Percentiles rank a stretch among this genome's conserved stretches.
Evolutionary conservation across 2,888 invertebrate genomes (phyloP).

Genomic region (Mythimna albipuncta): DNA sequence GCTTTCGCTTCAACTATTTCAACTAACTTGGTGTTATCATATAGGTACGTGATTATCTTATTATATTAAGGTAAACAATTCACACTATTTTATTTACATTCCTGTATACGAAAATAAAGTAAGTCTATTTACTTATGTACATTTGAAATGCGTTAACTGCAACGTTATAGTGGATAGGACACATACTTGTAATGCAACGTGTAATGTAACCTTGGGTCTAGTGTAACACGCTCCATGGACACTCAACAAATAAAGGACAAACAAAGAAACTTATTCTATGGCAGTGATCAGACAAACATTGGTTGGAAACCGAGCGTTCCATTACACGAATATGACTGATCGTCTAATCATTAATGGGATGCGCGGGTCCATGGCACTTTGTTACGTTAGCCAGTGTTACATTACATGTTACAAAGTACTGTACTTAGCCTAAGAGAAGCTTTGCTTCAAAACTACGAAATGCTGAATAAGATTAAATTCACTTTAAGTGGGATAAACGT

Average conservation of each 20-base stretch:
- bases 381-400: slow-evolving; percentile 30
- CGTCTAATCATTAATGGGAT: slow-evolving; percentile 12
- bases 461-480: slow-evolving; percentile 46
- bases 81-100: slow-evolving; percentile 60
- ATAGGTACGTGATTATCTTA: slow-evolving; percentile 52
- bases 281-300: slow-evolving; percentile 37
- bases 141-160: slow-evolving; percentile 47
- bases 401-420: slow-evolving; percentile 36
- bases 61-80: slow-evolving; percentile 55
- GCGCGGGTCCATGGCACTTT: slow-evolving; percentile 15
- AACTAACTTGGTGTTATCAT: slow-evolving; percentile 42
- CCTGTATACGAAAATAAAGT: slow-evolving; percentile 45
- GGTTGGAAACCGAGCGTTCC: slow-evolving; percentile 20
- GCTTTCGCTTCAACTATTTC: slow-evolving; percentile 56
- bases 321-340: slow-evolving; percentile 17
- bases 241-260: slow-evolving; percentile 21
- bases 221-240: slow-evolving; percentile 20
- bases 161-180: slow-evolving; percentile 37
- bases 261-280: slow-evolving; percentile 33
- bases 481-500: slow-evolving; percentile 51
- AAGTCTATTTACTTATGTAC: slow-evolving; percentile 51
- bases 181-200: slow-evolving; percentile 46
- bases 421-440: slow-evolving; percentile 54
- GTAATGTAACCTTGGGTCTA: slow-evolving; percentile 31
- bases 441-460: slow-evolving; percentile 50